Conservation (phyloP, 2,797 vertebrate species). For the Caiman crocodilus region DNA sequence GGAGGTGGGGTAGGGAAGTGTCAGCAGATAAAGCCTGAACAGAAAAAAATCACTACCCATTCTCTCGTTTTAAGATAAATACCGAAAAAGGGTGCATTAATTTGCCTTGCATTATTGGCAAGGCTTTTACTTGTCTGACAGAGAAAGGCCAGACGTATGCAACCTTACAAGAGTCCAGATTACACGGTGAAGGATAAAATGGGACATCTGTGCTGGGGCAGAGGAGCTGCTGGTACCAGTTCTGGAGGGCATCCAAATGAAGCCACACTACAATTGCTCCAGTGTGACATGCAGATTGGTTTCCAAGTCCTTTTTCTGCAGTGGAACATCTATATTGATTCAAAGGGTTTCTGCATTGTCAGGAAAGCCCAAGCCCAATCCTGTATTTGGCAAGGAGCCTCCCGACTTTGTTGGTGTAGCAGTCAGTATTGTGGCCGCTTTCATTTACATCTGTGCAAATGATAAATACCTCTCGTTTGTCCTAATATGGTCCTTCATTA, state of each 20-base stretch:
- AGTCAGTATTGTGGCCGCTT: fast-evolving
- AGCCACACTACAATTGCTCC: neutral
- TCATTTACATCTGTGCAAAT: neutral
- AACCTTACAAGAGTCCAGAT: neutral
- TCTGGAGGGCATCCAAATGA: fast-evolving
- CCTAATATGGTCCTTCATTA: fast-evolving
- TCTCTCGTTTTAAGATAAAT: neutral
- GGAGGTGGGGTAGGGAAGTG: neutral
- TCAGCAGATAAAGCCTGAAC: fast-evolving
- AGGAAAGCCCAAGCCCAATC: fast-evolving
- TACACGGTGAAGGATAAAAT: neutral
- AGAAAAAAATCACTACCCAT: neutral
- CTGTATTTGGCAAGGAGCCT: neutral
- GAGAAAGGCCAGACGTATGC: neutral
- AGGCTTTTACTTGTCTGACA: neutral
- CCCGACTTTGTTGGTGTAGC: neutral
- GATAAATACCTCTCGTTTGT: neutral
- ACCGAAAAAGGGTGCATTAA: neutral
- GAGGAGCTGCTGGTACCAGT: neutral
- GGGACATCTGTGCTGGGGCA: neutral
- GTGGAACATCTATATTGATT: neutral
- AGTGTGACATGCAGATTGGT: neutral
- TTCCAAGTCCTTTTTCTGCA: neutral
- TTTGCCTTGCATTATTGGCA: neutral
- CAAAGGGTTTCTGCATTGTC: neutral